Evolutionary conservation across 2,888 invertebrate species (phyloP).

Genomic region (Gari tellinella): DNA sequence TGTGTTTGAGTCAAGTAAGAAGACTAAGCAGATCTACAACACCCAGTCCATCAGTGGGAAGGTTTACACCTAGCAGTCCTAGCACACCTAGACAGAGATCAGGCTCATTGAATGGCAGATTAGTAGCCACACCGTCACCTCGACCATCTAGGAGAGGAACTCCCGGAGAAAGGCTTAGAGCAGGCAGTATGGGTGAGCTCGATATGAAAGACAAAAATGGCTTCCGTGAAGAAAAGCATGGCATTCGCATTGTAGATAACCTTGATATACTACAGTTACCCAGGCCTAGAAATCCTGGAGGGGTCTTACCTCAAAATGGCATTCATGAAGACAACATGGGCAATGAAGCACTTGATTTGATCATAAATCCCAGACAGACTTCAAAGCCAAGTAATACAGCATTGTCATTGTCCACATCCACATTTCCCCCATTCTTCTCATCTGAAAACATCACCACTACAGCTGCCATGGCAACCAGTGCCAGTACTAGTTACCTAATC

Average conservation of each 20-base stretch:
- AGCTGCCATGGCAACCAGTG: constrained; percentile 19
- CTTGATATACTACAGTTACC: constrained; percentile 57
- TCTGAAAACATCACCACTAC: constrained; percentile 15
- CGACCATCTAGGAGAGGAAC: constrained; percentile 30
- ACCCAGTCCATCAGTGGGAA: constrained; percentile 43
- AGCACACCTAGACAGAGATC: constrained; percentile 52
- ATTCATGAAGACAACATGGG: constrained; percentile 21
- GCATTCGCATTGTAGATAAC: constrained; percentile 38
- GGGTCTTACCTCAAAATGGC: constrained; percentile 46
- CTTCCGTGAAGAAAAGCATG: constrained; percentile 24
- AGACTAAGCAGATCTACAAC: constrained; percentile 35
- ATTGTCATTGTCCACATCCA: constrained; percentile 4
- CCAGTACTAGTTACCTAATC: constrained; percentile 48
- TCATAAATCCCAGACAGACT: constrained; percentile 36
- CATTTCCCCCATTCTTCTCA: constrained; percentile 8
- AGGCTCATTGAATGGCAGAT: constrained; percentile 46
- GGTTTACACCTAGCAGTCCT: constrained; percentile 46
- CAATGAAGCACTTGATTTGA: constrained; percentile 45
- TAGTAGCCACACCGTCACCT: constrained; percentile 34
- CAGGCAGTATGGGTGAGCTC: constrained; percentile 53
- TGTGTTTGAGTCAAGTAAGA: background rate
- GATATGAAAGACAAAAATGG: constrained; percentile 41
- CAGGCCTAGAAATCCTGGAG: constrained; percentile 57
- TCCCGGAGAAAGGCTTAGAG: constrained; percentile 43
- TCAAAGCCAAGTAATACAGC: constrained; percentile 13